Evolutionary conservation across 1,140 invertebrate species (phyloP).

Genomic region (Drosophila repleta): DNA sequence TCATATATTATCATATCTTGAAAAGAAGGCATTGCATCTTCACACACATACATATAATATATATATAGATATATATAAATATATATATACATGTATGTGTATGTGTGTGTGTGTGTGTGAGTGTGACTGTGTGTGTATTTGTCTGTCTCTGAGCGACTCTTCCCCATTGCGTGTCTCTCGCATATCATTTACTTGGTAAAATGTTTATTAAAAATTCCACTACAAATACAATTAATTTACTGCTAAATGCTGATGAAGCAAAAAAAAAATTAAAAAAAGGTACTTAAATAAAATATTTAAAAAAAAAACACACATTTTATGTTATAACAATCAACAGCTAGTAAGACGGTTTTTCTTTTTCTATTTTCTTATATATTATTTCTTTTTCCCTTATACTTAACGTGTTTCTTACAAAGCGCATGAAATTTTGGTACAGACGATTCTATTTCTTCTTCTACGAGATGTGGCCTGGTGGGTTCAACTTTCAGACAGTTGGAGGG

Average conservation of each 20-base stretch:
- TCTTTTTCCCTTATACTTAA: slow-evolving; percentile 27
- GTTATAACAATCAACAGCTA: slow-evolving; percentile 50
- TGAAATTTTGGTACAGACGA: slow-evolving; percentile 19
- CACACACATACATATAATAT: slow-evolving; percentile 3
- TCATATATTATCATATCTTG: slow-evolving; percentile 32
- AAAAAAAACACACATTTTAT: slow-evolving; percentile 14
- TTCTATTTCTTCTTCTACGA: slow-evolving; percentile 1
- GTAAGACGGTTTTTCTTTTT: slow-evolving; percentile 36
- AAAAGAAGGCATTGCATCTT: slow-evolving; percentile 58
- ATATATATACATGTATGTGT: slow-evolving; percentile 1
- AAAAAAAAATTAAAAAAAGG: neutral
- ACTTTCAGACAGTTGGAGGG: slow-evolving; percentile 23
- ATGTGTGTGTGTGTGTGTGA: neutral
- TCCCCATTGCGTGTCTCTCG: neutral
- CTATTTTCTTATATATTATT: neutral
- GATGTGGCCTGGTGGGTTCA: slow-evolving; percentile 35
- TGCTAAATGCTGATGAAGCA: slow-evolving; percentile 19
- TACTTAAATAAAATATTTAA: neutral
- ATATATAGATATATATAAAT: slow-evolving; percentile 12
- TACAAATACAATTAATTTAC: slow-evolving; percentile 33
- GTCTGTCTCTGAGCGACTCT: neutral
- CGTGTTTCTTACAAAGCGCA: slow-evolving; percentile 35
- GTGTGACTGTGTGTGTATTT: neutral
- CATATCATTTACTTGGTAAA: slow-evolving; percentile 34
- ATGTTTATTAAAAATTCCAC: slow-evolving; percentile 44